A percentile compares a stretch with the other conserved stretches of the same genome.
Evolutionary conservation across 2,888 invertebrate genomes (phyloP).

Genomic region (Amphipyra tragopoginis): DNA sequence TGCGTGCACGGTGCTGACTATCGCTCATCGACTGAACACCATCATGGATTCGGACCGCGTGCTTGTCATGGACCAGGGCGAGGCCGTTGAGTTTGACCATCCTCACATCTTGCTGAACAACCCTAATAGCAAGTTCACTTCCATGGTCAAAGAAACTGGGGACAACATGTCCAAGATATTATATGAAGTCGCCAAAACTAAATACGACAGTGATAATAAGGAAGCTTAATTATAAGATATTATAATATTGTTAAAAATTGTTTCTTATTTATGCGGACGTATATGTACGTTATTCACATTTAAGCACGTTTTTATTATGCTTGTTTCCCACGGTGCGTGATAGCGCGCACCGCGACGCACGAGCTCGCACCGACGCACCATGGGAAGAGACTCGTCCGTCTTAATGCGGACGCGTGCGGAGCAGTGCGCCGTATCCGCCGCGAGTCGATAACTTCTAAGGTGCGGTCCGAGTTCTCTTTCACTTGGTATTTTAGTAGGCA

Average conservation of each 20-base stretch:
- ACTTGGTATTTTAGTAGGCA: too few relatives aligned
- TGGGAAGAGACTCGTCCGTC: too few relatives aligned
- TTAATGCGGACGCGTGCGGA: too few relatives aligned
- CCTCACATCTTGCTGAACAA: constrained; percentile 91
- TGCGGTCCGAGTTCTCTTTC: too few relatives aligned
- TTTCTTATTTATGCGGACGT: neutral
- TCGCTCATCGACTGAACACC: constrained; percentile 97
- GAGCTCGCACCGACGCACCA: too few relatives aligned
- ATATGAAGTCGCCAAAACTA: constrained; percentile 76
- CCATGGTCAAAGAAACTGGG: constrained; percentile 93
- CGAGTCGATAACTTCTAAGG: too few relatives aligned
- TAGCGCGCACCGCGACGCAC: too few relatives aligned
- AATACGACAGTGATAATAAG: constrained; percentile 70
- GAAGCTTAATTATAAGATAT: constrained; percentile 23
- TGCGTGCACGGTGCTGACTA: constrained; percentile 95
- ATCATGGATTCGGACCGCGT: constrained; percentile 97
- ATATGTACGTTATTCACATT: neutral
- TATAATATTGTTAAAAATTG: neutral
- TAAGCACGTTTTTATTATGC: too few relatives aligned
- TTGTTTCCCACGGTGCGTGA: too few relatives aligned
- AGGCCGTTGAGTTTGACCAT: constrained; percentile 92
- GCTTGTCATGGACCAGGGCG: constrained; percentile 95
- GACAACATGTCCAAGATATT: constrained; percentile 78
- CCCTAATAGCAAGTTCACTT: constrained; percentile 89
- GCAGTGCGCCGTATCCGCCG: too few relatives aligned